These are phyloP conservation scores for Forbesichthys agassizii DNA, from an alignment of 2,113 vertebrate species.

Conservation along the genomic window DNA sequence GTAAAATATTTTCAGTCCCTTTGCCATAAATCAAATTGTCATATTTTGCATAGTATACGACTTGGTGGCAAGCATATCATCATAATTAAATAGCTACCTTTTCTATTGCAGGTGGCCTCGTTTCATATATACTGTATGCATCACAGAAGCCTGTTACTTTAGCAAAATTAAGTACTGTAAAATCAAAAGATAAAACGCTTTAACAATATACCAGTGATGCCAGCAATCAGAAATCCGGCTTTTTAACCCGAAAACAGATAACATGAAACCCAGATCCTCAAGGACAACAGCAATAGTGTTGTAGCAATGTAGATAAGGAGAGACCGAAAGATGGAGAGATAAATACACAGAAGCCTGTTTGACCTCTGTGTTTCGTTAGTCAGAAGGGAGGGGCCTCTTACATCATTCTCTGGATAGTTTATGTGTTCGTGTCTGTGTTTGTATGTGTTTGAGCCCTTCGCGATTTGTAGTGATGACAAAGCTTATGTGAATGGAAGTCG, in stretches of 20 bases:
- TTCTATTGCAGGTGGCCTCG: no score
- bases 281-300: slow-evolving; percentile 16
- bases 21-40: no score
- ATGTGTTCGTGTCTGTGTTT: slow-evolving; percentile 24
- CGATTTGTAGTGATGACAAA: slow-evolving; percentile 48
- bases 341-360: slow-evolving; percentile 25
- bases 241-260: not conserved
- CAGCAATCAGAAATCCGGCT: not conserved
- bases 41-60: no score
- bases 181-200: no score
- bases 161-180: not conserved
- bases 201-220: no score
- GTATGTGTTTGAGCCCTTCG: slow-evolving; percentile 24
- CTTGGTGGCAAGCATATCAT: no score
- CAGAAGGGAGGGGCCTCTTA: slow-evolving; percentile 12
- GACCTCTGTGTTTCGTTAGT: slow-evolving; percentile 41
- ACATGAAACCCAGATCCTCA: slow-evolving; percentile 17
- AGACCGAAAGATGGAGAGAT: slow-evolving; percentile 28
- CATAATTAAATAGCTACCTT: no score
- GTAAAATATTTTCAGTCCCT: no score
- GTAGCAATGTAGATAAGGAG: slow-evolving; percentile 3
- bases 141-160: not conserved
- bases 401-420: slow-evolving; percentile 51
- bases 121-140: not conserved
- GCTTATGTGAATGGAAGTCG: slow-evolving; percentile 49